Conservation (phyloP, 2,797 vertebrate genomes). For the Amblyopsis hoosieri region DNA sequence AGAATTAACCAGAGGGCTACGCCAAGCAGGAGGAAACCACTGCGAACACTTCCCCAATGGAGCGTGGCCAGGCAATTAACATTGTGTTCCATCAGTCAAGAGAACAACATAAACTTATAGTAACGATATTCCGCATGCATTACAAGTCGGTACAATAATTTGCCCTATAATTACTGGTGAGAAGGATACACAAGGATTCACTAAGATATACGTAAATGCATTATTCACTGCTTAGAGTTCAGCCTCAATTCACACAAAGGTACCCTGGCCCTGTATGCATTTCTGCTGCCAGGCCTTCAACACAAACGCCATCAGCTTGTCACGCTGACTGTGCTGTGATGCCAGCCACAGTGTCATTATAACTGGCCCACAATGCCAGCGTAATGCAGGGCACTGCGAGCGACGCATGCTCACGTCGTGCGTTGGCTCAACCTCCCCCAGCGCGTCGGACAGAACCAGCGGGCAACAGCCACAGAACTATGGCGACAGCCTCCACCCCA, state of each 20-base stretch:
- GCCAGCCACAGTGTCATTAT: constrained; percentile 5
- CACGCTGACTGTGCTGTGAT: constrained; percentile 18
- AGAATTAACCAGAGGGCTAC: too few species aligned
- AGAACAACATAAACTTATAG: too few species aligned
- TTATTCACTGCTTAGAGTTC: not conserved
- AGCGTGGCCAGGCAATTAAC: too few species aligned
- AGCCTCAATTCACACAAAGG: not conserved
- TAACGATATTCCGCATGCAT: not conserved
- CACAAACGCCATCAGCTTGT: constrained; percentile 10
- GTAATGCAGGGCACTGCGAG: constrained; percentile 56
- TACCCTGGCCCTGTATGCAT: too few species aligned
- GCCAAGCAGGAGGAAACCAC: too few species aligned
- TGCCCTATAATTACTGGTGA: not conserved
- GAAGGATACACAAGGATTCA: not conserved
- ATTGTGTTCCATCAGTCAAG: too few species aligned
- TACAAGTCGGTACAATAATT: not conserved
- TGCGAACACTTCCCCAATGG: too few species aligned
- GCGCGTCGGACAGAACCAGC: constrained; percentile 12
- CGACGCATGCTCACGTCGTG: constrained; percentile 44
- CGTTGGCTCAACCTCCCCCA: constrained; percentile 49
- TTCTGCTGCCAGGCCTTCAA: not conserved
- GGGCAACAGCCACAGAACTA: not conserved
- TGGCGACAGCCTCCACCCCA: not conserved
- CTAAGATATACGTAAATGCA: not conserved
- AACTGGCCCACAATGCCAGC: constrained; percentile 25